Conservation (phyloP, 2,113 vertebrate species). For the Rhombomys opimus region DNA sequence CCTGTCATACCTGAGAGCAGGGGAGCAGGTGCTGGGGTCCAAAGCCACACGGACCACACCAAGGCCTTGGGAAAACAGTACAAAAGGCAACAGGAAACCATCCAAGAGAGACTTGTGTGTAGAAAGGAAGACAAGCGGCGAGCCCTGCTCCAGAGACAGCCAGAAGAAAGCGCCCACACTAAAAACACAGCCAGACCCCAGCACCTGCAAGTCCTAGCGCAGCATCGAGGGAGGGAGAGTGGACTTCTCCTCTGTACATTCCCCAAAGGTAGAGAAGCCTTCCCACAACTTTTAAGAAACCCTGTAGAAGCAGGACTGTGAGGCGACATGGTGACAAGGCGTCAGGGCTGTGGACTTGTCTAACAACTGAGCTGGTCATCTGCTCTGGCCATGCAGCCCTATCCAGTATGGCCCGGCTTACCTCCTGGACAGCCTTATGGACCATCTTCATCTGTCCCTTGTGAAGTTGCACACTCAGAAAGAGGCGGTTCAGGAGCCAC, state of each 20-base stretch:
- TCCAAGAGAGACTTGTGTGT: conserved; percentile 90
- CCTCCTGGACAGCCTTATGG: conserved; percentile 75
- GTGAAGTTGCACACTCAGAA: conserved; percentile 84
- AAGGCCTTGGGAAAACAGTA: conserved; percentile 91
- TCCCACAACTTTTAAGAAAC: neutral
- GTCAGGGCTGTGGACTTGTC: conserved; percentile 25
- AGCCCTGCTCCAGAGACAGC: conserved; percentile 53
- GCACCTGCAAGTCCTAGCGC: neutral
- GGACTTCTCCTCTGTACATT: neutral
- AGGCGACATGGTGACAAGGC: conserved; percentile 12
- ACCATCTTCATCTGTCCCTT: conserved; percentile 88
- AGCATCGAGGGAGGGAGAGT: neutral
- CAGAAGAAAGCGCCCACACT: neutral
- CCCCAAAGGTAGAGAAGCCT: conserved; percentile 40
- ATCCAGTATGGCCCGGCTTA: conserved; percentile 28
- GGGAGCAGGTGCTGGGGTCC: conserved; percentile 78
- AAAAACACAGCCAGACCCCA: neutral
- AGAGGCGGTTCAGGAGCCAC: conserved; percentile 82
- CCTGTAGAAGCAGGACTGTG: conserved; percentile 41
- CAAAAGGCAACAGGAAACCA: conserved; percentile 89
- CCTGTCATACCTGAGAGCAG: conserved; percentile 84
- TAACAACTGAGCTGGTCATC: conserved; percentile 30
- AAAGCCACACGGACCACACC: conserved; percentile 90
- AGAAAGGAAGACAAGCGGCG: conserved; percentile 90
- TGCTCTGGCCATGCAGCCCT: neutral